Percentiles rank a stretch among this genome's conserved stretches.
Evolutionary conservation across 2,113 vertebrate species (phyloP).

Genomic region (Anser brachyrhynchus): DNA sequence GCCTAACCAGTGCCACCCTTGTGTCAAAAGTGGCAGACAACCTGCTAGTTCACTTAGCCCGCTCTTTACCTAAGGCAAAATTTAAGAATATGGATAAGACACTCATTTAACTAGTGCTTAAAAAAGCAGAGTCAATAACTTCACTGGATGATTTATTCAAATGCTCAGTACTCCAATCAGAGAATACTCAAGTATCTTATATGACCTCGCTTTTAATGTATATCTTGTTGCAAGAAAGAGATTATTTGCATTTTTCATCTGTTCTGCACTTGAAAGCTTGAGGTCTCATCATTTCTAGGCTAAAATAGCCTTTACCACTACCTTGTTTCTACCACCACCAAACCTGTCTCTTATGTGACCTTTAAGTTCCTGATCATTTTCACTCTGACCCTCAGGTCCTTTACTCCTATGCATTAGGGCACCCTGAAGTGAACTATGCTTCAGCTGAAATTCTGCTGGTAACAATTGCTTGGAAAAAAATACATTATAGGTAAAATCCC

Average conservation of each 20-base stretch:
- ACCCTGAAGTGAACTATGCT: neutral
- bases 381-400: neutral
- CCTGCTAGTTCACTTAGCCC: neutral
- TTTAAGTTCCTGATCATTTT: neutral
- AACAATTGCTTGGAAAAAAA: neutral
- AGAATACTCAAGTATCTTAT: neutral
- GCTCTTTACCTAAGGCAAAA: neutral
- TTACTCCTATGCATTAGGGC: neutral
- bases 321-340: neutral
- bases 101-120: neutral
- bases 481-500: neutral
- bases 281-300: neutral
- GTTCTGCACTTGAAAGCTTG: neutral
- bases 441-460: neutral
- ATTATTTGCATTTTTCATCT: too few relatives aligned
- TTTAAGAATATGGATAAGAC: neutral
- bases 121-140: neutral
- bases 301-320: neutral
- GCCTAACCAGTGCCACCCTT: neutral
- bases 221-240: too few relatives aligned
- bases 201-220: neutral
- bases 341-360: too few relatives aligned
- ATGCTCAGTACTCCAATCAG: neutral
- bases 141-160: neutral
- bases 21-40: neutral